Evolutionary conservation across 2,113 vertebrate species (phyloP).

Genomic region (Heptranchias perlo): DNA sequence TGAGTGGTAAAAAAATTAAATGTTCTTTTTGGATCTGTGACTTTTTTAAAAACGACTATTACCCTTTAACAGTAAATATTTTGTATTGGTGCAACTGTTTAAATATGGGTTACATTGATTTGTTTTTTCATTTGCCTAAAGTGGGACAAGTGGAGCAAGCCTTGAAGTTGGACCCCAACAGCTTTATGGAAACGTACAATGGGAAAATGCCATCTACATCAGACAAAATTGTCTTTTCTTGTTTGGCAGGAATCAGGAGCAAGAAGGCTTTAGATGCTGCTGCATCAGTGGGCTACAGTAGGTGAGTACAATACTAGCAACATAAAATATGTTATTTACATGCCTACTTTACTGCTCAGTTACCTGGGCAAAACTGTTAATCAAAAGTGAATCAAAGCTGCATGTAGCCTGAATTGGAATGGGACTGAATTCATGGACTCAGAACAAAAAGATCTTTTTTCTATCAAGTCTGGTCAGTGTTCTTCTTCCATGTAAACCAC

Average conservation of each 20-base stretch:
- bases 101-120: background rate
- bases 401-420: background rate
- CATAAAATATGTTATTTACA: background rate
- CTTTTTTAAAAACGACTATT: background rate
- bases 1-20: background rate
- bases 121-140: conserved; percentile 49
- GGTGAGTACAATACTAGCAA: conserved; percentile 53
- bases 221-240: conserved; percentile 76
- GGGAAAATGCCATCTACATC: conserved; percentile 68
- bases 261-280: conserved; percentile 67
- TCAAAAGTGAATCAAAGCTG: background rate
- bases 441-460: background rate
- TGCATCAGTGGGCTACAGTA: conserved; percentile 71
- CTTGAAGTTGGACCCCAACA: conserved; percentile 66
- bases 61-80: background rate
- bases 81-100: background rate
- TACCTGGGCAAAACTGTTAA: background rate
- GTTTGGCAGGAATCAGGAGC: conserved; percentile 78
- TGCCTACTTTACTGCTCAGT: background rate
- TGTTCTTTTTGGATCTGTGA: background rate
- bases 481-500: background rate
- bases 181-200: conserved; percentile 74
- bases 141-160: conserved; percentile 73
- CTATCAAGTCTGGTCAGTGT: background rate
- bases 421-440: background rate